These are phyloP conservation scores for Acanthopleura granulata DNA, from an alignment of 2,888 invertebrate genomes.

Conservation along the genomic window DNA sequence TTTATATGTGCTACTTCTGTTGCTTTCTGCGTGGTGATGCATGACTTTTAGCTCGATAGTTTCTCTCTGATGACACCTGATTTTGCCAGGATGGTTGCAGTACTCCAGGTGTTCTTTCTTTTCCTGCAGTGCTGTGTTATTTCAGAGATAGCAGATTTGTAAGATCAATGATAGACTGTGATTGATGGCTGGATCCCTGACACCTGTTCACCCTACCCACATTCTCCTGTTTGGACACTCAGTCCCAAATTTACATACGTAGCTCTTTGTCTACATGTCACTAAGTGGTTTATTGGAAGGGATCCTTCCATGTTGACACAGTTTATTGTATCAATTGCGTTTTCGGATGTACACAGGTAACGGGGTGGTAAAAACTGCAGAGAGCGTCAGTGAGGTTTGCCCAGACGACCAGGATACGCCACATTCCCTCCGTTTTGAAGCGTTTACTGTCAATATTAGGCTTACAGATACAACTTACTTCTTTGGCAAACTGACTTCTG, in stretches of 20 bases:
- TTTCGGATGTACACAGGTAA: background rate
- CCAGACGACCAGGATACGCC: background rate
- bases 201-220: too few relatives aligned
- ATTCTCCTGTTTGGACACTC: conserved; percentile 1
- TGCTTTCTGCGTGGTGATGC: too few relatives aligned
- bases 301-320: conserved; percentile 7
- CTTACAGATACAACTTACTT: conserved; percentile 8
- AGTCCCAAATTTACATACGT: background rate
- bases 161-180: too few relatives aligned
- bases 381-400: background rate
- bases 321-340: conserved; percentile 17
- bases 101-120: too few relatives aligned
- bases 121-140: too few relatives aligned
- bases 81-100: too few relatives aligned
- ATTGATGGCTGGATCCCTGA: too few relatives aligned
- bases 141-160: too few relatives aligned
- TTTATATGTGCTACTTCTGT: too few relatives aligned
- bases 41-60: too few relatives aligned
- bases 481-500: conserved; percentile 17
- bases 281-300: conserved; percentile 14
- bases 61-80: too few relatives aligned
- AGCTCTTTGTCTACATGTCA: background rate
- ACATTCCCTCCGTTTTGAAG: conserved; percentile 1
- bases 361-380: background rate
- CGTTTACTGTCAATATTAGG: conserved; percentile 3